phyloP scores from a whole-genome alignment of 2,797 vertebrate genomes.

The Graptemys geographica region DNA sequence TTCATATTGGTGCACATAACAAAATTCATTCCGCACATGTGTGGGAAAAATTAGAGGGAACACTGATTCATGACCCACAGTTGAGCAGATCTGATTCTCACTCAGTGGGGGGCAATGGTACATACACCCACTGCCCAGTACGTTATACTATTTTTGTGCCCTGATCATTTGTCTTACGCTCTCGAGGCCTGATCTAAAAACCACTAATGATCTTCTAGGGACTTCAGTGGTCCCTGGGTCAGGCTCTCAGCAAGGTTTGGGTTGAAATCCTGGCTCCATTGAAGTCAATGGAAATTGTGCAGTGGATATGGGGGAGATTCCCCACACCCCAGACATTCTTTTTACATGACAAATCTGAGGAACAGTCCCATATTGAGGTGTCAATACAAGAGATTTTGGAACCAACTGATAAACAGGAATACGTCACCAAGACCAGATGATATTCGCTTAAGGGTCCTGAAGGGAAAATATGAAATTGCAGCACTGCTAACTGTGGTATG shows the following conservation, averaged over 20 bases:
- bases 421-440: no score
- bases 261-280: background rate
- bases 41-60: no score
- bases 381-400: no score
- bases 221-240: fast-evolving
- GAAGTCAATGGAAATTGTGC: background rate
- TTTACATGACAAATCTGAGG: no score
- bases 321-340: no score
- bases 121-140: background rate
- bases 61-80: background rate
- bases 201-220: background rate
- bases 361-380: no score
- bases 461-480: no score
- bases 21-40: no score
- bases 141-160: background rate
- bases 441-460: no score
- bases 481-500: no score
- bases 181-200: background rate
- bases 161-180: background rate
- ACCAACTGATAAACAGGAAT: no score
- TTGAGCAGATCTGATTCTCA: background rate
- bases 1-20: no score
- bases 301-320: background rate
- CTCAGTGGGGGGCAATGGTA: background rate
- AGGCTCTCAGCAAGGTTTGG: background rate